Conservation (phyloP, 2,797 vertebrate species). For the Takifugu rubripes region DNA sequence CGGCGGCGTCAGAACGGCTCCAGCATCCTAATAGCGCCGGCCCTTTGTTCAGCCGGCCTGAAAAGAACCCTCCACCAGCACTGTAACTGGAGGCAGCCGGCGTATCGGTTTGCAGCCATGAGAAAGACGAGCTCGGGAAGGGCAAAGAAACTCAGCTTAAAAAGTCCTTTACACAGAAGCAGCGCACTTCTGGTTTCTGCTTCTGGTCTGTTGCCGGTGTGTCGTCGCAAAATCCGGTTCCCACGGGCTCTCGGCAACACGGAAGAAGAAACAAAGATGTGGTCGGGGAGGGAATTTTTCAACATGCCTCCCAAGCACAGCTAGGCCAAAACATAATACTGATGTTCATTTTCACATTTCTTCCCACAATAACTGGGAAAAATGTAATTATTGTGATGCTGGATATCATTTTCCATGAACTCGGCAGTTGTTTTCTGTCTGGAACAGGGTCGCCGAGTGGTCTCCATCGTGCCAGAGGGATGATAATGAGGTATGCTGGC, state of each 20-base stretch:
- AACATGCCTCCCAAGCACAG: constrained; percentile 20
- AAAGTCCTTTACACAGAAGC: constrained; percentile 17
- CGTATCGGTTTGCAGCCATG: constrained; percentile 68
- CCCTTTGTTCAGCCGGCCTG: constrained; percentile 50
- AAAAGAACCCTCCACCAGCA: constrained; percentile 63
- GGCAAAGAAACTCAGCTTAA: constrained; percentile 4
- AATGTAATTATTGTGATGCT: not conserved
- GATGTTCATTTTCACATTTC: constrained; percentile 13
- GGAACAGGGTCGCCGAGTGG: constrained; percentile 30
- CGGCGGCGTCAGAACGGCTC: constrained; percentile 55
- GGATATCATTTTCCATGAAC: no score
- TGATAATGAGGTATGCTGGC: constrained; percentile 42
- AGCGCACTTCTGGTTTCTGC: no score
- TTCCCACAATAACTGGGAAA: constrained; percentile 12
- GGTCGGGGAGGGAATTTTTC: constrained; percentile 27
- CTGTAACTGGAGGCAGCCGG: constrained; percentile 71
- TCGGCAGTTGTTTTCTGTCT: constrained; percentile 22
- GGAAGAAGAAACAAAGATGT: constrained; percentile 26
- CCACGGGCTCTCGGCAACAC: constrained; percentile 42
- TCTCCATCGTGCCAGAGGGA: constrained; percentile 26
- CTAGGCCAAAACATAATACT: constrained; percentile 26
- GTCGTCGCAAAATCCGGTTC: constrained; percentile 64
- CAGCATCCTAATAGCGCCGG: constrained; percentile 51
- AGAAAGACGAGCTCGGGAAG: constrained; percentile 39
- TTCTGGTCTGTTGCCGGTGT: constrained; percentile 26